A percentile compares a stretch with the other conserved stretches of the same genome.
These are phyloP conservation scores for Epizoanthus rinbou DNA, from an alignment of 92 coral and sea anemone genomes.

Conservation along the genomic window DNA sequence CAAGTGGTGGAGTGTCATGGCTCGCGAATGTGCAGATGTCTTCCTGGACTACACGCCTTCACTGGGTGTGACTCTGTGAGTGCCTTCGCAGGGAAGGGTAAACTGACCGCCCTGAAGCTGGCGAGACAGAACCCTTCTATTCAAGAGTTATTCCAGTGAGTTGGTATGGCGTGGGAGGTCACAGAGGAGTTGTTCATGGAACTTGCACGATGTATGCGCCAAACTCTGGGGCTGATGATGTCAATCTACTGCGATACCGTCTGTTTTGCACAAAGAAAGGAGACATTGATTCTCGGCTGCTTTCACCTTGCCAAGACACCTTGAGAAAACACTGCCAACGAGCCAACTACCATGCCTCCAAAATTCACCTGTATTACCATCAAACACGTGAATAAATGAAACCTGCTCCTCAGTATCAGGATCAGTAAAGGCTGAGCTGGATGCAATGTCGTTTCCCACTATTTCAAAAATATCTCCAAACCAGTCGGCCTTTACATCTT, in stretches of 20 bases:
- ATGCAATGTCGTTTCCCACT: too few species aligned
- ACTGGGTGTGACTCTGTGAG: constrained; percentile 37
- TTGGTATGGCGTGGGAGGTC: constrained; percentile 33
- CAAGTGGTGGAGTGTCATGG: constrained; percentile 39
- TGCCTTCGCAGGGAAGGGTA: constrained; percentile 37
- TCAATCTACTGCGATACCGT: constrained; percentile 22
- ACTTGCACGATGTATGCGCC: constrained; percentile 5
- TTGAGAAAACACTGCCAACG: constrained; percentile 27
- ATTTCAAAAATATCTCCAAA: too few species aligned
- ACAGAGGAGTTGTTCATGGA: constrained; percentile 1
- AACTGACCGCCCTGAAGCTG: constrained; percentile 40
- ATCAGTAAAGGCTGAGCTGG: too few species aligned
- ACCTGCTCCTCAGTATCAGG: too few species aligned
- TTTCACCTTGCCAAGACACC: constrained; percentile 37
- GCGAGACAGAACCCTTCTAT: not conserved
- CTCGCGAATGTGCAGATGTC: constrained; percentile 36
- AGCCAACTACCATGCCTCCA: constrained; percentile 42
- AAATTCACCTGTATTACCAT: constrained; percentile 7
- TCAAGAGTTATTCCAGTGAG: constrained; percentile 11
- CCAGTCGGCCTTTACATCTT: too few species aligned
- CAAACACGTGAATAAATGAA: too few species aligned
- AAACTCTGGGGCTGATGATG: constrained; percentile 14
- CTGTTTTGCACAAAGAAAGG: constrained; percentile 31
- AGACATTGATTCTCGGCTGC: constrained; percentile 33
- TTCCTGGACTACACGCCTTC: constrained; percentile 44